phyloP scores from a whole-genome alignment of 2,797 vertebrate genomes.

The Numenius phaeopus region DNA sequence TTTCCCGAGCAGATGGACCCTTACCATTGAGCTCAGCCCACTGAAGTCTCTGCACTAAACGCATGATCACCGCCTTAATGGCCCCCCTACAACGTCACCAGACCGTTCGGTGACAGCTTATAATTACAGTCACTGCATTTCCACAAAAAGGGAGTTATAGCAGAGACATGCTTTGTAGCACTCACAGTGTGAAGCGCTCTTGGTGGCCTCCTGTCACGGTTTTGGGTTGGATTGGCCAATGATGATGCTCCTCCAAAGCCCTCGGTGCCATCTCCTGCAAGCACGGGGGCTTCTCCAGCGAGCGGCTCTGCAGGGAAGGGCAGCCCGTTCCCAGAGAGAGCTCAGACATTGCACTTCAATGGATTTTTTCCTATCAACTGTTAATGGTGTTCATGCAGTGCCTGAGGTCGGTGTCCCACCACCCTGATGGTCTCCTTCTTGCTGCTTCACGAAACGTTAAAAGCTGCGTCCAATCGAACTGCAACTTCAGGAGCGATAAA shows the following conservation, averaged over 20 bases:
- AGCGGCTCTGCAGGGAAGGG: rapidly evolving
- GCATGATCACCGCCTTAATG: rapidly evolving
- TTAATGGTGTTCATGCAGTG: rapidly evolving
- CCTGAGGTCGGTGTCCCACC: neutral
- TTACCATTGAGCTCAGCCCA: neutral
- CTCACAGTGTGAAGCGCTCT: neutral
- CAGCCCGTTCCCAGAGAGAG: neutral
- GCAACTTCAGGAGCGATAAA: neutral
- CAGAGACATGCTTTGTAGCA: neutral
- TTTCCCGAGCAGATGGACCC: neutral
- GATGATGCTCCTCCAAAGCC: no score
- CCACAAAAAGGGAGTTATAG: neutral
- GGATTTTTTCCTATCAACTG: no score
- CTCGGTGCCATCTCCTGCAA: rapidly evolving
- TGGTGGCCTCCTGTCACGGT: no score
- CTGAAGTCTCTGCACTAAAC: neutral
- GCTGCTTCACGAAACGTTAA: neutral
- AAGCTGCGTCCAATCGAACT: neutral
- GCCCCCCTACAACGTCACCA: neutral
- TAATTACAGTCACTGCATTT: neutral
- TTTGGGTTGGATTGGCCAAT: no score
- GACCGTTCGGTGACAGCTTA: rapidly evolving
- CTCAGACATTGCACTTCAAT: no score
- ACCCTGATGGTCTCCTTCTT: neutral
- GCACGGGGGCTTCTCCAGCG: neutral